A percentile compares a stretch with the other conserved stretches of the same genome.
Conservation (phyloP, 2,797 vertebrate genomes). For the Sardinella longiceps region DNA sequence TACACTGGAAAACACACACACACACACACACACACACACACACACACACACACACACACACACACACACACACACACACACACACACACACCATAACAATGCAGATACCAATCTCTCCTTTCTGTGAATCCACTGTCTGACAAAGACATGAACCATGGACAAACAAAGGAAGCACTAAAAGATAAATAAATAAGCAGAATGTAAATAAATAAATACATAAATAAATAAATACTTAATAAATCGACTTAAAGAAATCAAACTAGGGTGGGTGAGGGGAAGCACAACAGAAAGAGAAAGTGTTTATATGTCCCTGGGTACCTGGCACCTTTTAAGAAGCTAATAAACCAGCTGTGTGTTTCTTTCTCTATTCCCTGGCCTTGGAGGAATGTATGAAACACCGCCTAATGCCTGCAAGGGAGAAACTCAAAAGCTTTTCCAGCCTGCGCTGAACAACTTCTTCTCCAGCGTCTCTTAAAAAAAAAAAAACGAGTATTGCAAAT, state of each 20-base stretch:
- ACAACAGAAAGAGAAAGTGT: too few relatives aligned
- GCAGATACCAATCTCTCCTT: neutral
- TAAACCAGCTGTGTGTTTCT: neutral
- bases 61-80: neutral
- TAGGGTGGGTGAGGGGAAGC: too few relatives aligned
- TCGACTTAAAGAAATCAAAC: neutral
- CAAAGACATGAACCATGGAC: neutral
- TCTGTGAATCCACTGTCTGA: neutral
- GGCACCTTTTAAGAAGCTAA: neutral
- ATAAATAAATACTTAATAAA: neutral
- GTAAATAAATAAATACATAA: neutral
- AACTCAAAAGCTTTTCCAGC: neutral
- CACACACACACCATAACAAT: neutral
- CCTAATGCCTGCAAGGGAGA: too few relatives aligned
- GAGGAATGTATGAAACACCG: neutral
- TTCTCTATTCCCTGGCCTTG: neutral
- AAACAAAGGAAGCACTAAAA: neutral
- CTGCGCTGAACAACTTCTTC: neutral
- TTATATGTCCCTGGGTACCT: neutral
- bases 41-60: neutral
- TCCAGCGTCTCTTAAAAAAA: neutral
- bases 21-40: slow-evolving; percentile 2
- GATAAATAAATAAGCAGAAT: too few relatives aligned
- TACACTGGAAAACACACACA: neutral
- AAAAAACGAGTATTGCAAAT: neutral